These are phyloP conservation scores for Hipposideros armiger DNA, from an alignment of 2,113 vertebrate genomes.

Conservation along the genomic window DNA sequence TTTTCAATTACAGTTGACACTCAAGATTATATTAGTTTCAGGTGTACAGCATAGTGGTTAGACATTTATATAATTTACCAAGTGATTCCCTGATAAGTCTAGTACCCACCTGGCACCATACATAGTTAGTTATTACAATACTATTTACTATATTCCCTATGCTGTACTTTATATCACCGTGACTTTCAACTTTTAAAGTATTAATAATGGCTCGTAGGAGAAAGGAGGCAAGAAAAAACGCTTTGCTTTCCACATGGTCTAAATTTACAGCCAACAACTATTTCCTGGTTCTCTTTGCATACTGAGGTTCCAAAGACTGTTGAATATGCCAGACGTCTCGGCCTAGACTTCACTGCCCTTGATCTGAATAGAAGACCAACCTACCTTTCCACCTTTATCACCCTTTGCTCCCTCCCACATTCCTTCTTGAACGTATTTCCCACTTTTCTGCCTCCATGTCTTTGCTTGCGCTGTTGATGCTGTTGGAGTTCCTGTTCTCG, in stretches of 20 bases:
- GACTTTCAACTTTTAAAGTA: constrained; percentile 43
- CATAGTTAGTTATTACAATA: too few relatives aligned
- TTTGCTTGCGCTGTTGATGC: neutral
- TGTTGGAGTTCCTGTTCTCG: neutral
- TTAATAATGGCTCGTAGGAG: rapidly evolving
- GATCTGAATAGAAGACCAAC: neutral
- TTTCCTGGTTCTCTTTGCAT: neutral
- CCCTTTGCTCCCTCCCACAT: neutral
- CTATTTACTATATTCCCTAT: too few relatives aligned
- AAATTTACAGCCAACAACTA: neutral
- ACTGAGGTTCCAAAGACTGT: neutral
- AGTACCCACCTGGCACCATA: too few relatives aligned
- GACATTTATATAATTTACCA: too few relatives aligned
- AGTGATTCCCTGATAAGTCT: too few relatives aligned
- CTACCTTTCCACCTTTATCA: neutral
- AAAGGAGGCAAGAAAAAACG: neutral
- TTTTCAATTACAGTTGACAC: too few relatives aligned
- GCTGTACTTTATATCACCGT: too few relatives aligned
- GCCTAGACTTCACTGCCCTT: neutral
- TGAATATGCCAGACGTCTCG: neutral
- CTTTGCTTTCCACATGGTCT: neutral
- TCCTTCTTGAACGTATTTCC: neutral
- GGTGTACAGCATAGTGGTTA: too few relatives aligned
- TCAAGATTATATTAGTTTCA: too few relatives aligned
- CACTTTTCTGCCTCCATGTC: neutral